Base-by-base conservation (phyloP, 2,888 invertebrate species). In the Drosophila prolongata region DNA sequence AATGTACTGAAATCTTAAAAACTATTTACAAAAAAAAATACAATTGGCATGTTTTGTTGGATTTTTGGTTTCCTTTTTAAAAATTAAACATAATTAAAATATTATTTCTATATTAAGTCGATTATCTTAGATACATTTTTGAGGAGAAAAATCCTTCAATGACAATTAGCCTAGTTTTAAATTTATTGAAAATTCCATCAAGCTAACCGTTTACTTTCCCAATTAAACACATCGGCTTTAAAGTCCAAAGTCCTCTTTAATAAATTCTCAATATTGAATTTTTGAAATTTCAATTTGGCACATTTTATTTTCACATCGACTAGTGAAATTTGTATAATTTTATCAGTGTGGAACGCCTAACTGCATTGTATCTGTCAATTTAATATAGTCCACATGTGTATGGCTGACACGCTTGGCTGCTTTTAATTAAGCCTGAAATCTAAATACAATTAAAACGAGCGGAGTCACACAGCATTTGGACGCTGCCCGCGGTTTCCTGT, bases 401-500 rank as follows among this genome's bases (percentile, higher is more conserved):
- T n/a, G 66, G 11, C 11, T 11, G 46, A 4, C 46, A 30, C 46
- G 47, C 47, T 59, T 27, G 59, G 52, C 24, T 66, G 68, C 66
- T 59, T 86, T 68, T 77, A 77, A 87, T 87, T 86, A 83, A 86
- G 68, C 69, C 70, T 55, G 67, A 71, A 68, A 80, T 77, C 53
- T 72, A 89, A 84, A 77, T 77, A 79, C 82, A 85, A 89, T 87
- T 77, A 85, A 77, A 69, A 56, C 69, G n/a, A 19, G 54, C 71
- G 27, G 27, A 35, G 6, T 43, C 37, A 13, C 37, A 13, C 43
- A 50, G 73, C 47, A 47, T 14, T 11, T 9, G 34, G 16, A 6
- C 11, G 34, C 11, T 42, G 69, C 79, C 81, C 13, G 64, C 54
- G 76, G 87, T 71, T 59, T 69, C 67, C 54, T 37, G 35, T 50